Base-by-base conservation (phyloP, 2,113 vertebrate species). In the Chaetops frenatus region DNA sequence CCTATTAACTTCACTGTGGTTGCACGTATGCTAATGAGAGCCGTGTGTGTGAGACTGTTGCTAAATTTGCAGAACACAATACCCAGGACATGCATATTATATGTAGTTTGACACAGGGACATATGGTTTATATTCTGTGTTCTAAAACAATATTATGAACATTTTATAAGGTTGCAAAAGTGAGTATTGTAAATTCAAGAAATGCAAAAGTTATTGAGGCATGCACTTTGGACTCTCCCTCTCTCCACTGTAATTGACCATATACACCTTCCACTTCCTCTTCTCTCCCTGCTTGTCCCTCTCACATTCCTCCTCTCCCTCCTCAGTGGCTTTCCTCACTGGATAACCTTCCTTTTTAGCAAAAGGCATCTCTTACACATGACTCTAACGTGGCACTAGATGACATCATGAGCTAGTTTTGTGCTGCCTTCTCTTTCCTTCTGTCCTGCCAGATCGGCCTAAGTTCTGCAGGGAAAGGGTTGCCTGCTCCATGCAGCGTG, bases 61-160 rank as follows among this genome's bases (percentile, higher is more conserved):
- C 94, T 96, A 97, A 96, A 96, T 96, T 96, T 97, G 82, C 92
- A 96, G 95, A 97, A 94, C 95, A 96, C 92, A 96, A 95, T 93
- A 90, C 94, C 88, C 92, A 96, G 86, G 90, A 95, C 95, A 95
- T 95, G 76, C 69, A 81, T 97, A 96, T 95, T 93, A 92, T 92
- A 95, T 86, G 56, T 81, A 94, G 88, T 65, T 95, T 96, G 93
- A 96, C 92, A 96, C 71, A 95, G 81, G 85, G 90, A 95, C 94
- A 95, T 95, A 95, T 95, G 96, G 93, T 97, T 96, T 90, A 50
- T 95, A 94, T 96, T 96, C 88, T 71, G 47, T 78, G 95, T 93
- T 94, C 94, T 94, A 93, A 96, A 96, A 95, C 95, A 93, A 85
- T 94, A 96, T 94, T 92, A 94, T 81, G 90, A 92, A 92, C 90